Percentiles rank a stretch among this genome's conserved stretches.
Conservation (phyloP, 1,140 invertebrate genomes). For the Muscidifurax raptorellus region DNA sequence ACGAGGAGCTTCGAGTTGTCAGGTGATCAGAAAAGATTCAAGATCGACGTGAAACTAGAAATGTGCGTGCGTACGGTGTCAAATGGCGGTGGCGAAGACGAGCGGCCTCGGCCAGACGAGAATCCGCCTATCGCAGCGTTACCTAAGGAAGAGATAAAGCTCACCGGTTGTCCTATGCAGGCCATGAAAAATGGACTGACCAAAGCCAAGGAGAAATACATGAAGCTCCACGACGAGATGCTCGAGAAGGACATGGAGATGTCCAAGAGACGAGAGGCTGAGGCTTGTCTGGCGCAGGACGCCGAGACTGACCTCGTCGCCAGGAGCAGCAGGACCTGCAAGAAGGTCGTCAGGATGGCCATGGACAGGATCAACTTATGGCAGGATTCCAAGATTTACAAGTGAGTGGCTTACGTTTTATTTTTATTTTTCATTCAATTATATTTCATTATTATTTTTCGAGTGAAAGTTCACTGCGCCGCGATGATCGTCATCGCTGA, state of each 20-base stretch:
- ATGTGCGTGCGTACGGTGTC: conserved; percentile 67
- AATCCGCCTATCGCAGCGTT: conserved; percentile 46
- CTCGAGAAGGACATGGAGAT: conserved; percentile 53
- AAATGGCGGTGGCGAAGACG: conserved; percentile 39
- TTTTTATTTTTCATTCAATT: neutral
- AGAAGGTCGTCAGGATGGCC: conserved; percentile 56
- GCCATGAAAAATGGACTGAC: conserved; percentile 50
- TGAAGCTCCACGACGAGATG: conserved; percentile 65
- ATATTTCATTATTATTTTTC: neutral
- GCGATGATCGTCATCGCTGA: no score
- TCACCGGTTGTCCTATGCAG: conserved; percentile 35
- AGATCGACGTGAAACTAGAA: conserved; percentile 41
- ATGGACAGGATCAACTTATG: conserved; percentile 52
- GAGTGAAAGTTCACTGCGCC: no score
- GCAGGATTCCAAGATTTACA: conserved; percentile 62
- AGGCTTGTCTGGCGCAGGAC: conserved; percentile 15
- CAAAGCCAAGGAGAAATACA: conserved; percentile 67
- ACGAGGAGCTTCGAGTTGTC: neutral
- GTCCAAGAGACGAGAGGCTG: conserved; percentile 34
- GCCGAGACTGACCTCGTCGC: conserved; percentile 57
- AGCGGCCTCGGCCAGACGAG: conserved; percentile 29
- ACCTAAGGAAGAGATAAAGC: conserved; percentile 44
- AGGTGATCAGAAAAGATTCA: conserved; percentile 29
- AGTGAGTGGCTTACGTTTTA: conserved; percentile 58
- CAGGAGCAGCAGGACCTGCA: conserved; percentile 59